A percentile compares a stretch with the other conserved stretches of the same genome.
phyloP scores from a whole-genome alignment of 1,140 invertebrate genomes.

The Macrostomum lignano region DNA sequence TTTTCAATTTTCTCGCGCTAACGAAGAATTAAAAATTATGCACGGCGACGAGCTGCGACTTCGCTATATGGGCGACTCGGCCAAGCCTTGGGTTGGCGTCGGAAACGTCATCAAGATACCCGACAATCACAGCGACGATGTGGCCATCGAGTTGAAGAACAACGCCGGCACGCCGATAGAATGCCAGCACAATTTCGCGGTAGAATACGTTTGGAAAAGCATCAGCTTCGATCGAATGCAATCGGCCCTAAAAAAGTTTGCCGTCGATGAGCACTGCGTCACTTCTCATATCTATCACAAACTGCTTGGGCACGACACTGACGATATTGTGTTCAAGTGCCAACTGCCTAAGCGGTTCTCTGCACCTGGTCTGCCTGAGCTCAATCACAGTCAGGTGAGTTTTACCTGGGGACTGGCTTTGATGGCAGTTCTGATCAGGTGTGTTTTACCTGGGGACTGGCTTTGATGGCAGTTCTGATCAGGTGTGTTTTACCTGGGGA shows the following conservation, averaged over 20 bases:
- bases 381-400: slow-evolving; percentile 84
- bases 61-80: slow-evolving; percentile 65
- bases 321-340: slow-evolving; percentile 52
- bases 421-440: too few relatives aligned
- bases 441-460: too few relatives aligned
- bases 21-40: slow-evolving; percentile 97
- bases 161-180: slow-evolving; percentile 48
- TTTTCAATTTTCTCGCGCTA: slow-evolving; percentile 83
- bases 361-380: slow-evolving; percentile 75
- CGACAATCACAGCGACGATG: slow-evolving; percentile 90
- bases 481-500: too few relatives aligned
- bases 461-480: too few relatives aligned
- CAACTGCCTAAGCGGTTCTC: slow-evolving; percentile 79
- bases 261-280: slow-evolving; percentile 74
- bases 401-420: too few relatives aligned
- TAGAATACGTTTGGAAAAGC: slow-evolving; percentile 98
- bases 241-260: slow-evolving; percentile 65
- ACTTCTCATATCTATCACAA: slow-evolving; percentile 91
- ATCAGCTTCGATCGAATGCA: slow-evolving; percentile 98
- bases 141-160: slow-evolving; percentile 75
- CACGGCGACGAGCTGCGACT: slow-evolving; percentile 84
- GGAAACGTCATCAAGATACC: slow-evolving; percentile 92
- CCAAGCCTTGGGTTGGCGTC: slow-evolving; percentile 62
- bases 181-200: slow-evolving; percentile 72
- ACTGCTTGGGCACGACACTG: slow-evolving; percentile 74